Percentiles rank a stretch among this genome's conserved stretches.
These are phyloP conservation scores for Lutraria lutraria DNA, from an alignment of 2,888 invertebrate species.

Conservation along the genomic window DNA sequence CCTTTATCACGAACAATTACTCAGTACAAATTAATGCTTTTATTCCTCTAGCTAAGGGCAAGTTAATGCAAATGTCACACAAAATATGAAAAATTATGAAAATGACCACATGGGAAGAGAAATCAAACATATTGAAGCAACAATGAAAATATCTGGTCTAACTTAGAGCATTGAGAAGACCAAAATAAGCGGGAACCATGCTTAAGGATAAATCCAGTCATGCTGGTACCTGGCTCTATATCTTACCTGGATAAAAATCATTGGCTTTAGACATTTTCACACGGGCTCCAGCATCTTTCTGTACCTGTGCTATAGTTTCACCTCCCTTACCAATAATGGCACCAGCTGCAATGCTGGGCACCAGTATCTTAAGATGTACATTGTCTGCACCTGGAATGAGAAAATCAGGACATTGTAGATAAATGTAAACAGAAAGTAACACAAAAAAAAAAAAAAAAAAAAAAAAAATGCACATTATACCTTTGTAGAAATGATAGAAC, in stretches of 20 bases:
- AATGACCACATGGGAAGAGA: no score
- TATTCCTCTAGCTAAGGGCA: neutral
- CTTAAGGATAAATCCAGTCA: neutral
- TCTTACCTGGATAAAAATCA: constrained; percentile 98
- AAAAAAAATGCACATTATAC: neutral
- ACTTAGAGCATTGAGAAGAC: neutral
- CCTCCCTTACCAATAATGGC: constrained; percentile 99
- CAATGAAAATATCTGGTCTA: no score
- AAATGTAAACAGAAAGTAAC: neutral
- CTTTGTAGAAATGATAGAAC: neutral
- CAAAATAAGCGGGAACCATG: neutral
- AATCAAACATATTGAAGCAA: no score
- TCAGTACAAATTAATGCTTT: neutral
- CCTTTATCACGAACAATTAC: neutral
- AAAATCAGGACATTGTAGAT: neutral
- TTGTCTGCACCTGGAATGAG: constrained; percentile 80
- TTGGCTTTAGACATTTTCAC: constrained; percentile 99
- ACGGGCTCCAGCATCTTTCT: constrained; percentile 98
- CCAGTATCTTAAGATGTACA: constrained; percentile 97
- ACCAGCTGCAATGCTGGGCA: constrained; percentile 96
- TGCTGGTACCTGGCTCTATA: neutral
- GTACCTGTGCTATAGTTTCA: constrained; percentile 98
- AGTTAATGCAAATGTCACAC: neutral
- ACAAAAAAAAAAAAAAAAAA: neutral
- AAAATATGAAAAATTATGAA: no score